Evolutionary conservation across 2,888 invertebrate species (phyloP).

Genomic region (Cosmorhoe ocellata): DNA sequence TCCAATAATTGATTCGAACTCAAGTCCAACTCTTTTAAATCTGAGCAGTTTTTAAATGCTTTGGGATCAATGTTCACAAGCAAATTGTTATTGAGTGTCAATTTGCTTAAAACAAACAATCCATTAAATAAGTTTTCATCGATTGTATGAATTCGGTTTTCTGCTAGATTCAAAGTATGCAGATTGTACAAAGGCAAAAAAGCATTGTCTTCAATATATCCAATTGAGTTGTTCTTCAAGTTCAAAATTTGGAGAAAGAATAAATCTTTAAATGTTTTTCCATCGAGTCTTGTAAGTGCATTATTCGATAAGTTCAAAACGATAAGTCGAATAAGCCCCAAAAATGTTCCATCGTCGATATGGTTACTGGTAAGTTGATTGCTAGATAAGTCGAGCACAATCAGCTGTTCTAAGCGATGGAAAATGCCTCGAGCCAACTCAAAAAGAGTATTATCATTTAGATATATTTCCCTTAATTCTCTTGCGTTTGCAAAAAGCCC

Average conservation of each 20-base stretch:
- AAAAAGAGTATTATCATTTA: slow-evolving; percentile 92
- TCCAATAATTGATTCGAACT: slow-evolving; percentile 92
- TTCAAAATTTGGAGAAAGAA: slow-evolving; percentile 93
- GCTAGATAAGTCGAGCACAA: slow-evolving; percentile 91
- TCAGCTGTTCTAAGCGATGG: slow-evolving; percentile 91
- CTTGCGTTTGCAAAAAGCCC: slow-evolving; percentile 91
- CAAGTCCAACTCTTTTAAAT: slow-evolving; percentile 93
- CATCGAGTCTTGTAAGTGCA: slow-evolving; percentile 91
- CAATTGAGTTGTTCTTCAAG: slow-evolving; percentile 92
- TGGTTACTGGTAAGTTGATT: slow-evolving; percentile 93
- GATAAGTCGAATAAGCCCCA: slow-evolving; percentile 91
- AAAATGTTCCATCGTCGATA: slow-evolving; percentile 92
- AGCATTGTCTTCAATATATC: slow-evolving; percentile 93
- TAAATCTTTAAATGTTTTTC: slow-evolving; percentile 92
- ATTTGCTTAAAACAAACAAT: slow-evolving; percentile 90
- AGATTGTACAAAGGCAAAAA: slow-evolving; percentile 94
- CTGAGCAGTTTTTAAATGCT: slow-evolving; percentile 93
- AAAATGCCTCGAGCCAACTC: slow-evolving; percentile 92
- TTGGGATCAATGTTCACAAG: slow-evolving; percentile 89
- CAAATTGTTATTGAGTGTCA: slow-evolving; percentile 93
- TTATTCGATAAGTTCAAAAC: slow-evolving; percentile 93
- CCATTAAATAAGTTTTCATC: slow-evolving; percentile 92
- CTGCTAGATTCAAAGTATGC: slow-evolving; percentile 93
- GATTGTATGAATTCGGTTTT: slow-evolving; percentile 91
- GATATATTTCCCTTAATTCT: slow-evolving; percentile 90